Evolutionary conservation across 2,113 vertebrate genomes (phyloP), one percentile per base, ranked within the genome.

Genomic region (Geococcyx californianus): DNA sequence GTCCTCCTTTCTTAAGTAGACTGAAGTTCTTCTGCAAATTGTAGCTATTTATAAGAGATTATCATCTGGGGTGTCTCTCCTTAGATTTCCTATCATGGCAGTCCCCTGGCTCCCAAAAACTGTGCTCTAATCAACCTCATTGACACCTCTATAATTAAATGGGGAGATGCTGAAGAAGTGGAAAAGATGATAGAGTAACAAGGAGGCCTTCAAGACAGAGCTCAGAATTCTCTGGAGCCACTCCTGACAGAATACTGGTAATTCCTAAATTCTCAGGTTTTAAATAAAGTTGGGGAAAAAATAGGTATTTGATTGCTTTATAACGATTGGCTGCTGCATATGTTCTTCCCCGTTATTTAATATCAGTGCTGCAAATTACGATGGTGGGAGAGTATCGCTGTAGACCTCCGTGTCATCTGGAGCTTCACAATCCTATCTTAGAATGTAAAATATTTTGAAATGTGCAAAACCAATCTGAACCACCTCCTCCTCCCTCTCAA

Each of bases 91-190:
- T 74, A 47, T 86, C 73, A 38, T 55, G 75, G 63, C 59, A 77
- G 52, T 95, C 92, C 96, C 94, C 59, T 55, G 85, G 64, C 90
- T 97, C 88, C 72, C 52, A 28, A 86, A 93, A 92, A 38, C 47
- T 38, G 55, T 94, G 34, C 38, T 92, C 83, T 96, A 94, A 96
- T 96, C 95, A 96, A 94, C 95, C 92, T 94, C 88, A 55, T 63
- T 96, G 96, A 92, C 95, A 94, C 72, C 55, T 95, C 68, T 90
- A 74, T 95, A 93, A 95, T 97, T 97, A 95, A 95, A 90, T 59
- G 29, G 76, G 72, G 91, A 96, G 76, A 80, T 14, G 59, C 86
- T 90, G 80, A 84, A 86, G 40, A 80, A 90, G 47, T 80, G 42
- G 18, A 33, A 91, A 95, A 93, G 38, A 90, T 74, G 67, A 76